phyloP scores from a whole-genome alignment of 2,888 invertebrate species.

The Temnothorax ravouxi region DNA sequence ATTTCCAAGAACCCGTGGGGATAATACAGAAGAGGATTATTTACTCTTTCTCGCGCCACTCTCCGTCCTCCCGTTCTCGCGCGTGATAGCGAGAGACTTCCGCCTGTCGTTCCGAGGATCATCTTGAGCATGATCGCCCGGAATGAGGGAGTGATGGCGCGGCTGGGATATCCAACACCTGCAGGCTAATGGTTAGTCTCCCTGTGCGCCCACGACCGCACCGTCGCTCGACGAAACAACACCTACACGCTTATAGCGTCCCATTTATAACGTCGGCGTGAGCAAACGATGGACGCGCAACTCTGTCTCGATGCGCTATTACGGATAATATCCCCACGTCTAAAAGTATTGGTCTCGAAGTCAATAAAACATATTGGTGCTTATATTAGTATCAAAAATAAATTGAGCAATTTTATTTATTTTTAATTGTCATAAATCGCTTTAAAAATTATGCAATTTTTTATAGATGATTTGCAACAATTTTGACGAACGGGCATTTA shows the following conservation, averaged over 20 bases:
- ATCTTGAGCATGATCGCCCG: conserved; percentile 79
- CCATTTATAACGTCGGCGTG: conserved; percentile 76
- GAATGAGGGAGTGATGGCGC: conserved; percentile 71
- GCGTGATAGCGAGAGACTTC: conserved; percentile 69
- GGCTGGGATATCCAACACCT: conserved; percentile 83
- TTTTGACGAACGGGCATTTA: background rate
- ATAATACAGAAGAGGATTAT: conserved; percentile 74
- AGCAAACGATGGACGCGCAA: conserved; percentile 67
- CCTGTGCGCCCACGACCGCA: conserved; percentile 59
- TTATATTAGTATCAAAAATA: background rate
- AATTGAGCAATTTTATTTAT: background rate
- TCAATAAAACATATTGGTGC: conserved; percentile 29
- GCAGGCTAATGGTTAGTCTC: conserved; percentile 81
- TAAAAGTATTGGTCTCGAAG: conserved; percentile 22
- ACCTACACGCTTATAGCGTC: conserved; percentile 71
- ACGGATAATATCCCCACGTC: conserved; percentile 8
- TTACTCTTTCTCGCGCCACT: conserved; percentile 58
- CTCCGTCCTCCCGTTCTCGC: conserved; percentile 13
- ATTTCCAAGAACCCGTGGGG: conserved; percentile 67
- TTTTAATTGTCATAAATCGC: background rate
- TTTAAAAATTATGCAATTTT: background rate
- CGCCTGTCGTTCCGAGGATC: conserved; percentile 73
- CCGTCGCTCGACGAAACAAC: conserved; percentile 76
- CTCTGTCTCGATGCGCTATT: conserved; percentile 57
- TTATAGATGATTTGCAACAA: background rate